A percentile compares a stretch with the other conserved stretches of the same genome.
These are phyloP conservation scores for Ceratina calcarata DNA, from an alignment of 1,140 invertebrate genomes.

Conservation along the genomic window DNA sequence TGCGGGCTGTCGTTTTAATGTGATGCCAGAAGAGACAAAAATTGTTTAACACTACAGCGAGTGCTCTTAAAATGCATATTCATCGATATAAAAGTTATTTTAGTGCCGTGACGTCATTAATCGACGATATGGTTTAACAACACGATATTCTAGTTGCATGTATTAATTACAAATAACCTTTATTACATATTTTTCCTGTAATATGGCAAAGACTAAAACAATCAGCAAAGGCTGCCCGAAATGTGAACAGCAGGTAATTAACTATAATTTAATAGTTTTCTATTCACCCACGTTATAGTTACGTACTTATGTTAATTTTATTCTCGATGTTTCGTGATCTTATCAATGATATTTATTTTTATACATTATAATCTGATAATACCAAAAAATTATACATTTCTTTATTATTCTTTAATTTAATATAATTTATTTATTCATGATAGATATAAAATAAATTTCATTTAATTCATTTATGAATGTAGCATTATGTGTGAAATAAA, in stretches of 20 bases:
- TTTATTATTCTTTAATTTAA: no score
- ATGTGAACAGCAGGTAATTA: slow-evolving; percentile 82
- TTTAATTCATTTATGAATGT: neutral
- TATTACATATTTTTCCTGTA: slow-evolving; percentile 35
- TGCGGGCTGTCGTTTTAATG: slow-evolving; percentile 33
- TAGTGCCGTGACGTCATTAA: slow-evolving; percentile 29
- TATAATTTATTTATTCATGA: no score
- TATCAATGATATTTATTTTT: neutral
- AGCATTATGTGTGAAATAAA: neutral
- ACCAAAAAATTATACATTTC: no score
- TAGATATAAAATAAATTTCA: no score
- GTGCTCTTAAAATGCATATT: slow-evolving; percentile 25
- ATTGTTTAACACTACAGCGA: slow-evolving; percentile 12
- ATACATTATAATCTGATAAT: no score
- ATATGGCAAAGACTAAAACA: slow-evolving; percentile 81
- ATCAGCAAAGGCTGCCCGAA: slow-evolving; percentile 84
- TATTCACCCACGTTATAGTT: neutral
- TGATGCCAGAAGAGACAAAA: slow-evolving; percentile 28
- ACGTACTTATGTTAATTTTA: neutral
- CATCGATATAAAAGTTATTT: slow-evolving; percentile 30
- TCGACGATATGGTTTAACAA: slow-evolving; percentile 26
- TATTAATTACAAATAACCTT: slow-evolving; percentile 47
- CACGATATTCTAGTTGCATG: slow-evolving; percentile 41
- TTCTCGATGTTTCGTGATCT: slow-evolving; percentile 12
- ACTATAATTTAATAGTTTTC: neutral